A percentile compares a stretch with the other conserved stretches of the same genome.
These are phyloP conservation scores for Lepus oiostolus DNA, from an alignment of 2,797 vertebrate species.

Conservation along the genomic window DNA sequence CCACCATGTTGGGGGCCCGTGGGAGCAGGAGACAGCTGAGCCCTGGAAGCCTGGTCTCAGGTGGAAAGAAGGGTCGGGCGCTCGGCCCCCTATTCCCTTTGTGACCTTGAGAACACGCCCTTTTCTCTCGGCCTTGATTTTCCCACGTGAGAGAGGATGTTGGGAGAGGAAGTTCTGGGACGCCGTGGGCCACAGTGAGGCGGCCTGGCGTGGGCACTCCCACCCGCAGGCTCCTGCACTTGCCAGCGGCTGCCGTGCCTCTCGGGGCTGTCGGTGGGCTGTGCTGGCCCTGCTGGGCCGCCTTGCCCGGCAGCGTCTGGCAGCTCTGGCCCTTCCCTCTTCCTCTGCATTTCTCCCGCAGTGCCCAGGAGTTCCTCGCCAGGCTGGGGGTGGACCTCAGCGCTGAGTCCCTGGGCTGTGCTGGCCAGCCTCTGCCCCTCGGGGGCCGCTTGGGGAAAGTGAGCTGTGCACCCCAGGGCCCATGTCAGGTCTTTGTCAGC, in stretches of 20 bases:
- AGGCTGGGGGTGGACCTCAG: neutral
- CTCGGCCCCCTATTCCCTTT: neutral
- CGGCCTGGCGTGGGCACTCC: no score
- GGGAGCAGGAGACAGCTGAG: neutral
- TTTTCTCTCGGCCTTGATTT: constrained; percentile 14
- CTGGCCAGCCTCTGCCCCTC: neutral
- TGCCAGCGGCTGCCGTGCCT: neutral
- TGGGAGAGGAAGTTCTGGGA: neutral
- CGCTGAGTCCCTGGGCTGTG: neutral
- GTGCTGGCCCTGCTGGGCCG: neutral
- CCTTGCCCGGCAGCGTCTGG: neutral
- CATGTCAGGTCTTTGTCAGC: neutral
- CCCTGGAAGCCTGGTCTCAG: neutral
- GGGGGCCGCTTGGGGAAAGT: neutral
- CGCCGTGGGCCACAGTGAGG: neutral
- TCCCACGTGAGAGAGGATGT: neutral
- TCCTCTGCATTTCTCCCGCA: neutral
- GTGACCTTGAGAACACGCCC: neutral
- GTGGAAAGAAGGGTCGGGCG: neutral
- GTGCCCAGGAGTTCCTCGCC: neutral
- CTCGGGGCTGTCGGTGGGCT: neutral
- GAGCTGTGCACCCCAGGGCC: neutral
- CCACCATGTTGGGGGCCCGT: neutral
- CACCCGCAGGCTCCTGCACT: neutral
- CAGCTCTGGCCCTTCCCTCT: neutral